Evolutionary conservation across 1,140 invertebrate species (phyloP).

Genomic region (Drosophila leontia): DNA sequence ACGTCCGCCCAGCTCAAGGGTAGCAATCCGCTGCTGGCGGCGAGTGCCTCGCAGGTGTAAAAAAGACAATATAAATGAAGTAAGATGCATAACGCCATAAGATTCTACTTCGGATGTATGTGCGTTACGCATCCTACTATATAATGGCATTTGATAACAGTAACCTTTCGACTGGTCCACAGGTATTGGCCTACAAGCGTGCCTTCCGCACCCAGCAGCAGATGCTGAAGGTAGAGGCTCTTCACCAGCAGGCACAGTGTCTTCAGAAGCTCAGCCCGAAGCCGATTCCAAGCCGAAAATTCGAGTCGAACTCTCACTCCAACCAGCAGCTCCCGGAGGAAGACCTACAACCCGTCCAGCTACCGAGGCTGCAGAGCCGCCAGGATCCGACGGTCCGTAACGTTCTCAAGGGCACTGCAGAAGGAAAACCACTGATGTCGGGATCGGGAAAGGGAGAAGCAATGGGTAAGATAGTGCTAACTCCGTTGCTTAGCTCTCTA

Average conservation of each 20-base stretch:
- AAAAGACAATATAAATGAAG: too few relatives aligned
- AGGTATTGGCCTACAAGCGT: conserved; percentile 40
- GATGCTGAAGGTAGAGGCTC: conserved; percentile 39
- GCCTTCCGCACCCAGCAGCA: conserved; percentile 54
- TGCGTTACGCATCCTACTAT: too few relatives aligned
- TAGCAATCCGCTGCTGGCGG: conserved; percentile 34
- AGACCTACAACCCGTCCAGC: neutral
- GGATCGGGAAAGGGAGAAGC: neutral
- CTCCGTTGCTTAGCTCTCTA: neutral
- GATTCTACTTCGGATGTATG: too few relatives aligned
- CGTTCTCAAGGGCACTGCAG: neutral
- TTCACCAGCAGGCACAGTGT: conserved; percentile 34
- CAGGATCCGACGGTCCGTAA: neutral
- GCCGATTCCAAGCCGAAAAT: neutral
- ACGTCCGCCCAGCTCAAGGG: conserved; percentile 9
- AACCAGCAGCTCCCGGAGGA: neutral
- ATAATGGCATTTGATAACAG: too few relatives aligned
- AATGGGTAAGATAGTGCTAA: neutral
- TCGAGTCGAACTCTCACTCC: neutral
- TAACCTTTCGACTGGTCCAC: neutral
- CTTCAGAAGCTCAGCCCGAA: neutral
- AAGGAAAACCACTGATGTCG: neutral
- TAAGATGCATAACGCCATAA: too few relatives aligned
- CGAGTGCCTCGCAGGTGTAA: conserved; percentile 49
- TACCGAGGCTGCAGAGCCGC: neutral